Evolutionary conservation across 2,797 vertebrate genomes (phyloP).

Genomic region (Gymnothorax reevesii): DNA sequence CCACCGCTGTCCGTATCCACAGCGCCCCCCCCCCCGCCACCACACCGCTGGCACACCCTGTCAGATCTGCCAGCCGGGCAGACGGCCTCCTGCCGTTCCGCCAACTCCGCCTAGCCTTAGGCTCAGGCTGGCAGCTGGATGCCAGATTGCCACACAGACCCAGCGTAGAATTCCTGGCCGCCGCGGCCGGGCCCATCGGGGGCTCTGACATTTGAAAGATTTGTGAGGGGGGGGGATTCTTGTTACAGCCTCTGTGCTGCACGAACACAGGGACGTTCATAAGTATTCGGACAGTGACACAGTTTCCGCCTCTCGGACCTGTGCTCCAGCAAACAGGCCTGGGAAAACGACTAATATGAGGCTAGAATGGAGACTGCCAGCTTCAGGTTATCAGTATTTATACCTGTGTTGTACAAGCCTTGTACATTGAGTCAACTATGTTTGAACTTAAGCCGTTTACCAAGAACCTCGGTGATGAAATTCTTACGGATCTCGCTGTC

Average conservation of each 20-base stretch:
- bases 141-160: constrained; percentile 24
- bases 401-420: no score
- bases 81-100: not conserved
- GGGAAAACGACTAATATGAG: no score
- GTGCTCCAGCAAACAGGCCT: no score
- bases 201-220: not conserved
- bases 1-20: constrained; percentile 37
- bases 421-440: no score
- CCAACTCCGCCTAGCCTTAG: constrained; percentile 10
- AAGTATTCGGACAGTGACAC: no score
- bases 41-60: constrained; percentile 33
- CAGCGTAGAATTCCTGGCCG: not conserved
- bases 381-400: no score
- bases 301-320: no score
- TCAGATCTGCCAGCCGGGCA: constrained; percentile 33
- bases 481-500: no score
- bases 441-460: no score
- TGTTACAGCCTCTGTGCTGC: not conserved
- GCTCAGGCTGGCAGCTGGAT: not conserved
- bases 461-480: no score
- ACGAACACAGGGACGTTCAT: not conserved
- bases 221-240: not conserved
- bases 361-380: no score
- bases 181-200: not conserved
- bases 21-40: constrained; percentile 36